phyloP scores from a whole-genome alignment of 2,113 vertebrate genomes.

The Mirza zaza region DNA sequence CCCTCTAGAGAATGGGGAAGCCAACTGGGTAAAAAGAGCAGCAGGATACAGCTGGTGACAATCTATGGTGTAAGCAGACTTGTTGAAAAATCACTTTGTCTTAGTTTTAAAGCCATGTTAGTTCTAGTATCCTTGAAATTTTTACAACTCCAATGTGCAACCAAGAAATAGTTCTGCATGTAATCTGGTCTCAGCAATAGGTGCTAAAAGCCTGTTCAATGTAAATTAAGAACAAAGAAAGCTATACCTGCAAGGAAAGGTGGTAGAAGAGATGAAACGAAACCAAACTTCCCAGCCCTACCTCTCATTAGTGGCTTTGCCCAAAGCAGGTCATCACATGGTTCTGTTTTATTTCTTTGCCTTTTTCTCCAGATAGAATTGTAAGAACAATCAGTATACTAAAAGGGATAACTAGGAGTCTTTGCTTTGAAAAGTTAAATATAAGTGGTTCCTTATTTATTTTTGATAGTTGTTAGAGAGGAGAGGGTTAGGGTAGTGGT shows the following conservation, averaged over 20 bases:
- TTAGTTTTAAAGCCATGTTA: conserved; percentile 45
- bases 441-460: background rate
- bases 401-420: background rate
- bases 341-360: background rate
- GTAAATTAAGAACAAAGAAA: background rate
- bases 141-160: background rate
- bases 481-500: background rate
- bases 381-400: background rate
- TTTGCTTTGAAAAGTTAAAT: background rate
- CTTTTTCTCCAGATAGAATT: background rate
- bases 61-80: background rate
- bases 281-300: background rate
- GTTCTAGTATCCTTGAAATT: background rate
- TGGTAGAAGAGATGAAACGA: background rate
- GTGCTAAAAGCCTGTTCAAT: background rate
- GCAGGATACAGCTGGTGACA: background rate
- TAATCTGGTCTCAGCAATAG: background rate
- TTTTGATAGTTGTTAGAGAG: background rate
- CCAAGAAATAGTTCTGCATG: background rate
- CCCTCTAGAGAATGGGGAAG: background rate
- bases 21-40: background rate
- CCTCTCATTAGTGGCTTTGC: background rate
- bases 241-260: background rate
- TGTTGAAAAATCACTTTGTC: conserved; percentile 49
- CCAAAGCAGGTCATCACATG: background rate